Evolutionary conservation across 2,888 invertebrate genomes (phyloP), one percentile per base, ranked within the genome.

Genomic region (Zygogramma bicolorata): DNA sequence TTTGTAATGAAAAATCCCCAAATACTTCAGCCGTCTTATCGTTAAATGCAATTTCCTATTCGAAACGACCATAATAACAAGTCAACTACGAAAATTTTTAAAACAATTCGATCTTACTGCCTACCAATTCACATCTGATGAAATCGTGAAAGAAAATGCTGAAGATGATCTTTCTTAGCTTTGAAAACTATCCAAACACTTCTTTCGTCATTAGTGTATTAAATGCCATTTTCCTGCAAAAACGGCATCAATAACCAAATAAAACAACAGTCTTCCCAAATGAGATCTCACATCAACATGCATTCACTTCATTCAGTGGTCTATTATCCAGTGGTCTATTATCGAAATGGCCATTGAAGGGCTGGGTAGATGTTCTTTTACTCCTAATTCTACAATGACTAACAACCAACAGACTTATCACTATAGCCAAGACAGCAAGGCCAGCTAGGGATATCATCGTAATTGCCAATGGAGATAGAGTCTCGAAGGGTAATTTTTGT

Each of bases 381-480:
- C 29, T 62, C 8, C 15, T 22, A 15, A 4, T 2, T 18, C 46
- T 63, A 29, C 63, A 46, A 18, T 46, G 20, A 29, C 46, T 63
- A 13, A 63, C 8, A 5, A 31, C 29, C 18, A 63, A 49, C 18
- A 63, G 20, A 13, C 29, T 8, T 6, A 46, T 46, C 15, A 63
- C 63, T 29, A 63, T 27, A 10, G 20, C 10, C 27, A 63, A 13
- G 0, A 63, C 63, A 10, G 29, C 15, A 27, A 63, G n/a, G 18
- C 46, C 63, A 2, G 63, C 63, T 18, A 63, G n/a, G 27, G 29
- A 46, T 34, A 86, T 82, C n/a, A 87, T 75, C 3, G 81, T 83
- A 15, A 86, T 79, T 0, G 84, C 80, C 29, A 86, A 73, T 3
- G 85, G 83, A 3, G 86, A 84, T 31, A 80, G 73, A 5, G 73